Evolutionary conservation across 2,888 invertebrate genomes (phyloP).

Genomic region (Choreutis nemorana): DNA sequence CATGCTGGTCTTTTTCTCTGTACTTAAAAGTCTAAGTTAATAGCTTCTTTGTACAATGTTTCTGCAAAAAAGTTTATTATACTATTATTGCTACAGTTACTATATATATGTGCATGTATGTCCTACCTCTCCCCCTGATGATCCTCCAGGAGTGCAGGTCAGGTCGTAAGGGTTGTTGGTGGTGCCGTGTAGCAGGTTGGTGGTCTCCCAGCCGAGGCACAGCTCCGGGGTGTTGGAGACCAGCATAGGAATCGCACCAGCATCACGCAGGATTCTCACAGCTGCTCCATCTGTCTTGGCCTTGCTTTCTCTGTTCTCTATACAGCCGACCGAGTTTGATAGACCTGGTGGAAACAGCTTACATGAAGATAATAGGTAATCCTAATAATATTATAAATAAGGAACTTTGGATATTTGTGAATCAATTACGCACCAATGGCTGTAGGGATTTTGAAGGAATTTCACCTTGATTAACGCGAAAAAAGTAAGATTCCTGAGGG

Average conservation of each 20-base stretch:
- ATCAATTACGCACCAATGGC: too few species aligned
- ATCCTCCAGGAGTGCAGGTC: constrained; percentile 80
- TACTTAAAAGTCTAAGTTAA: not conserved
- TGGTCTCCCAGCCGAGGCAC: constrained; percentile 88
- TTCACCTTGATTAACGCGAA: too few species aligned
- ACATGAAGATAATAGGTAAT: too few species aligned
- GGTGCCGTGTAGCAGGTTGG: constrained; percentile 78
- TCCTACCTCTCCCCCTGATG: constrained; percentile 85
- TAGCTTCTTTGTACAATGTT: not conserved
- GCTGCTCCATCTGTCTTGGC: constrained; percentile 73
- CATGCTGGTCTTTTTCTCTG: too few species aligned
- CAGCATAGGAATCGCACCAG: constrained; percentile 83
- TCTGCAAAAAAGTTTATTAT: not conserved
- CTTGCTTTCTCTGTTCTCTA: constrained; percentile 44
- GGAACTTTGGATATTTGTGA: too few species aligned
- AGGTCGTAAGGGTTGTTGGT: constrained; percentile 86
- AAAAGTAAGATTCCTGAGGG: too few species aligned
- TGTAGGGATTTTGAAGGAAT: too few species aligned
- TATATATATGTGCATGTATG: too few species aligned
- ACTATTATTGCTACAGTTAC: too few species aligned
- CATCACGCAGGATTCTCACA: constrained; percentile 68
- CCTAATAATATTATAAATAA: too few species aligned
- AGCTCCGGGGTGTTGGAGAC: constrained; percentile 89
- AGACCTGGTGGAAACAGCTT: too few species aligned
- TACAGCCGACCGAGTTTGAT: constrained; percentile 73